Evolutionary conservation across 2,113 vertebrate species (phyloP), one percentile per base, ranked within the genome.

Genomic region (Ptychochromis oligacanthus): DNA sequence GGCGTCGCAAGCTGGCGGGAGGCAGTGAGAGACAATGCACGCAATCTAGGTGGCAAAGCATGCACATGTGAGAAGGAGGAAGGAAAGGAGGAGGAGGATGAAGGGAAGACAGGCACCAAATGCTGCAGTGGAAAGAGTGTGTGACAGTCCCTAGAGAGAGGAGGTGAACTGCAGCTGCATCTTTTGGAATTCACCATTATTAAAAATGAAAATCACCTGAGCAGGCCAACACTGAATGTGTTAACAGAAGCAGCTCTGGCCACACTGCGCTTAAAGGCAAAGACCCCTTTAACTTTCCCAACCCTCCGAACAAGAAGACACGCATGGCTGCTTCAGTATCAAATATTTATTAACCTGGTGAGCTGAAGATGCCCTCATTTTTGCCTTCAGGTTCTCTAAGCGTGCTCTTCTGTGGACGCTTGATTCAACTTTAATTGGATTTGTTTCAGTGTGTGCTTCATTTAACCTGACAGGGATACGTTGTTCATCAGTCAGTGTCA

Each of bases 331-430:
- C 89, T 58, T 67, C 75, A 4, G 54, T 90, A 93, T 94, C 89
- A 94, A 94, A 94, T 93, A 94, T 94, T 94, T 92, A 94, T 80
- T 22, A 88, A 79, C 79, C 84, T 15, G 60, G 52, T 67, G 79
- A 82, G 88, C 77, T 67, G 81, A 84, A 78, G 81, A 87, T 80
- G 88, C 61, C 72, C 22, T 43, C 24, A 61, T 36, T 82, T 87
- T 62, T 82, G 78, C 64, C 75, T 83, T 87, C 57, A 36, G 58
- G 40, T 89, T 62, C 84, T 82, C 70, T 4, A 18, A 52, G 26
- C 17, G 31, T 43, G 85, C 38, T 82, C 46, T 49, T 70, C 59
- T 65, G 56, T 38, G 34, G 61, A 52, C 5, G 3, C 52, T 24
- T 56, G 17, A 72, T 57, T 90, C 80, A 77, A 34, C 75, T 92